Evolutionary conservation across 1,140 invertebrate species (phyloP), one percentile per base, ranked within the genome.

Genomic region (Notospermus geniculatus): DNA sequence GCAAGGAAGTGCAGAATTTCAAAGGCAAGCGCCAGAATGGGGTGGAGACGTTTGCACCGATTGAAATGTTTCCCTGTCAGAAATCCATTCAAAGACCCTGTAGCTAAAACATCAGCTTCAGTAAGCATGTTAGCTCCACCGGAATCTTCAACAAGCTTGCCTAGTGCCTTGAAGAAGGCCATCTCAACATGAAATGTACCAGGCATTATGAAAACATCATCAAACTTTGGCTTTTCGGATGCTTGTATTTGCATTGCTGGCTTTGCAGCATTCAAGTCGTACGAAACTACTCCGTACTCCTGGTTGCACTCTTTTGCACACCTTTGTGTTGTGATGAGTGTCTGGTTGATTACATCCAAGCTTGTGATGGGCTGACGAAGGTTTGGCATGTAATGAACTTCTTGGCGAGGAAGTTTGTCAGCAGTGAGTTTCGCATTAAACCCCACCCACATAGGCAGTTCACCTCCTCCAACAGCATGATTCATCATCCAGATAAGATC

Each of bases 181-280:
- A 83, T 71, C 73, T 77, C 74, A 11, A 83, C 74, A 65, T 84
- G 83, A 63, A 84, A 84, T 2, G 75, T 43, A 30, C 82, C 83
- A 13, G 83, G 62, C 64, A 83, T 75, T 30, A 84, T 80, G 63
- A 84, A 84, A 54, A 84, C 46, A 59, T 80, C 79, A 41, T 80
- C 57, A 68, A 75, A 81, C 39, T 5, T 56, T 9, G 73, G 66
- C 28, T 63, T 64, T 68, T 81, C 74, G 9, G 56, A 62, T 11
- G 56, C 57, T 72, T 82, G 77, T 55, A 82, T 77, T 70, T 78
- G 70, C 15, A 76, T 52, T 19, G 75, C 78, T 7, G 75, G 56
- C 72, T 80, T 82, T 15, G 77, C 80, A 54, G 78, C 79, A 17
- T 71, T 73, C 53, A 82, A 66, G 63, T 80, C 78, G 60, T 76